Conservation (phyloP, 2,888 invertebrate genomes). For the Ormyrus nitidulus region DNA sequence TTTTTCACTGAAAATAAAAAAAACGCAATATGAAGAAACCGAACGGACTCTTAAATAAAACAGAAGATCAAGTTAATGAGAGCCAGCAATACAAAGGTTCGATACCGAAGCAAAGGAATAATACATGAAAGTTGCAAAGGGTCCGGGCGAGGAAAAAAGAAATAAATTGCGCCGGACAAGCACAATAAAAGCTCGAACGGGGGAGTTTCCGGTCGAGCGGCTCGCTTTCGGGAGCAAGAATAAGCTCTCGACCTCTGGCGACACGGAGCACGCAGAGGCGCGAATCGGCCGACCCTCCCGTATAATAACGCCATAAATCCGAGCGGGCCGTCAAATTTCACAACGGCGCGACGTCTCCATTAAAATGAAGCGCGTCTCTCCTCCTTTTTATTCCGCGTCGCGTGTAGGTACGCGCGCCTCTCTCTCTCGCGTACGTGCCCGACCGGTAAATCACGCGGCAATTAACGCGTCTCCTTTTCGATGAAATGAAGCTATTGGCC, state of each 20-base stretch:
- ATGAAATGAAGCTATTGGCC: constrained; percentile 13
- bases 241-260: constrained; percentile 6
- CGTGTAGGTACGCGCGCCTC: no score
- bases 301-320: constrained; percentile 62
- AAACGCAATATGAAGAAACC: no score
- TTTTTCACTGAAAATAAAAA: no score
- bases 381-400: no score
- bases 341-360: constrained; percentile 56
- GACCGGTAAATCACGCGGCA: constrained; percentile 66
- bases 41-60: no score
- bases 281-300: constrained; percentile 47
- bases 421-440: constrained; percentile 25
- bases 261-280: constrained; percentile 10
- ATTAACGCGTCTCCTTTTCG: constrained; percentile 28
- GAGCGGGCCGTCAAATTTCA: constrained; percentile 59
- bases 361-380: constrained; percentile 11
- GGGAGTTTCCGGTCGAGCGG: constrained; percentile 31
- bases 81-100: no score
- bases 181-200: constrained; percentile 27
- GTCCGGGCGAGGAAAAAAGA: no score
- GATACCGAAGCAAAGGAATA: no score
- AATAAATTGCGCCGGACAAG: constrained; percentile 17
- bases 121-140: no score
- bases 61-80: no score
- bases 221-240: background rate